These are phyloP conservation scores for Pachypanchax playfairii DNA, from an alignment of 2,113 vertebrate species.

Conservation along the genomic window DNA sequence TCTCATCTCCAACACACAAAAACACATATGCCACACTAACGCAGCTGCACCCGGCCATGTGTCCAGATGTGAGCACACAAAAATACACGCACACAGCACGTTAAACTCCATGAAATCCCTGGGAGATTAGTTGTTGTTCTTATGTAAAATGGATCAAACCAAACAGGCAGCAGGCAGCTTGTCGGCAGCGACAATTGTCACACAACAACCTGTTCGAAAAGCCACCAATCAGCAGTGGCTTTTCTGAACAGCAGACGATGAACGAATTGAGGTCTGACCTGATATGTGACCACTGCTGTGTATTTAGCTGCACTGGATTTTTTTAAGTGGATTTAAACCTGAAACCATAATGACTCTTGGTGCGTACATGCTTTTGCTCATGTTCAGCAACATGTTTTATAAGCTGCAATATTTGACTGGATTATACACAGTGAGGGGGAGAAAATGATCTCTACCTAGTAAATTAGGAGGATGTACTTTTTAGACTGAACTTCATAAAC, in stretches of 20 bases:
- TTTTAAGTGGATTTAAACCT: conserved; percentile 39
- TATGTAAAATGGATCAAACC: conserved; percentile 75
- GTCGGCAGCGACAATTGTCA: conserved; percentile 40
- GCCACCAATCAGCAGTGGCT: conserved; percentile 41
- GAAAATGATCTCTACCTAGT: background rate
- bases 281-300: conserved; percentile 14
- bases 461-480: background rate
- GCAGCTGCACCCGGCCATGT: conserved; percentile 13
- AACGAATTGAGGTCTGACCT: conserved; percentile 23
- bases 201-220: conserved; percentile 41
- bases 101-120: conserved; percentile 57
- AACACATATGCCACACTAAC: conserved; percentile 53
- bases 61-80: conserved; percentile 43
- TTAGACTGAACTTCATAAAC: background rate
- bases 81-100: conserved; percentile 39
- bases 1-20: conserved; percentile 5
- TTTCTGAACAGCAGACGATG: conserved; percentile 21
- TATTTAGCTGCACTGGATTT: too few relatives aligned
- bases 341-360: background rate
- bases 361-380: background rate
- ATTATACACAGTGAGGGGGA: conserved; percentile 20
- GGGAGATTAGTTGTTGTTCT: conserved; percentile 74
- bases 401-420: conserved; percentile 17
- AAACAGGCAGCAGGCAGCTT: conserved; percentile 25
- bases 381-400: conserved; percentile 17